Evolutionary conservation across 1,140 invertebrate genomes (phyloP).

Genomic region (Spodoptera frugiperda): DNA sequence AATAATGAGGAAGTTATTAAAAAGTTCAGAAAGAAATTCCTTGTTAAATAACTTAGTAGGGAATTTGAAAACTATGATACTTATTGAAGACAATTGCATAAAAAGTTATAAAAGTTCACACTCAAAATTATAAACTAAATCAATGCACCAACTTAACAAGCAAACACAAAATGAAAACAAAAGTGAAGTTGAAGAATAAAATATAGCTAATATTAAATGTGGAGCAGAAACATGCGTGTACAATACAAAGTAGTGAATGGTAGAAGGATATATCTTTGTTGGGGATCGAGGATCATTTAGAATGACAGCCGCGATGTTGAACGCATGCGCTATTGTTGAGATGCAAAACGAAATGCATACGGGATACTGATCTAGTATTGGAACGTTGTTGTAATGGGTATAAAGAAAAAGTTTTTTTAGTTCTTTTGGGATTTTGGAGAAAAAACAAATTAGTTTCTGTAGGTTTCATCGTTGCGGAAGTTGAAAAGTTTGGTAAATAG

Average conservation of each 20-base stretch:
- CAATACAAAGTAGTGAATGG: slow-evolving; percentile 30
- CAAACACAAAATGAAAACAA: too few relatives aligned
- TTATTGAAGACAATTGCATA: too few relatives aligned
- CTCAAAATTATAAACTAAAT: not conserved
- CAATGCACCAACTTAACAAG: not conserved
- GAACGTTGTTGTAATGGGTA: not conserved
- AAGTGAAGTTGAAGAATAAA: not conserved
- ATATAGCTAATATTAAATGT: slow-evolving; percentile 32
- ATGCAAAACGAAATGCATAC: slow-evolving; percentile 10
- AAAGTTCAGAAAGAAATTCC: too few relatives aligned
- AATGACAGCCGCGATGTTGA: slow-evolving; percentile 39
- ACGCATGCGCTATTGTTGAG: slow-evolving; percentile 31
- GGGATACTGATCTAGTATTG: not conserved
- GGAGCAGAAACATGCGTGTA: slow-evolving; percentile 30
- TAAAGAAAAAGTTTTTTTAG: not conserved
- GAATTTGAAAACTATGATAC: too few relatives aligned
- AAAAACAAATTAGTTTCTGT: too few relatives aligned
- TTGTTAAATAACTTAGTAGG: too few relatives aligned
- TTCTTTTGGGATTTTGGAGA: not conserved
- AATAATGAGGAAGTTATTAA: too few relatives aligned
- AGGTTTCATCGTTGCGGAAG: too few relatives aligned
- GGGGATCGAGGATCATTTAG: slow-evolving; percentile 40
- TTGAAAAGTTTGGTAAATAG: too few relatives aligned
- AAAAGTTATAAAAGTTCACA: too few relatives aligned
- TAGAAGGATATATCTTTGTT: slow-evolving; percentile 42